Base-by-base conservation (phyloP, 1,140 invertebrate genomes). In the Drosophila kepulauana region DNA sequence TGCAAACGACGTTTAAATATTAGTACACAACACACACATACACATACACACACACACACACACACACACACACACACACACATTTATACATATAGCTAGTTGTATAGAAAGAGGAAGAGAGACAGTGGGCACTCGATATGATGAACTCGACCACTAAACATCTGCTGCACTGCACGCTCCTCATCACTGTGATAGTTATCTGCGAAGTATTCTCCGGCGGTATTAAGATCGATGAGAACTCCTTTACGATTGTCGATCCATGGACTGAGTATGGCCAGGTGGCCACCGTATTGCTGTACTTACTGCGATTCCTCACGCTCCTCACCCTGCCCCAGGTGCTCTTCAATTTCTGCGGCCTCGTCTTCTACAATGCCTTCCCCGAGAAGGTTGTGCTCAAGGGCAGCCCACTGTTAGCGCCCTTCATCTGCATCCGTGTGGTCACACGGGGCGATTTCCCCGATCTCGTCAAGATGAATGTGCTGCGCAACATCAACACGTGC, bases 401-500 rank as follows among this genome's bases (percentile, higher is more conserved):
- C 5, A 98, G 97, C 1, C 98, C 97, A 8, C 92, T 99, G 5
- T 93, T 99, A 68, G 98, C 98, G 15, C 98, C 99, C 3, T 99
- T 99, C 92, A 96, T 99, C 54, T 99, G 98, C 92, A 97, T 99
- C 74, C 95, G 99, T 59, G 96, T 99, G 5, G 99, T 99, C 0
- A 99, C 99, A 0, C 95, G 98, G 70, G 99, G 99, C 1, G 97
- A 99, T 93, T 99, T 97, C 93, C 97, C 98, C 1, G 96, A 98
- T 70, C 93, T 99, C 54, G 98, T 99, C 0, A 95, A 96, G 91
- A 95, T 95, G 48, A 99, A 99, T 94, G 97, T 99, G 0, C 93
- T 94, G 38, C 94, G 96, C 66, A 99, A 99, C 93, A 95, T 99
- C 92, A 96, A 97, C 78, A 96, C 96, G 51, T 99, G 98, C 91